Conservation (phyloP, 2,113 vertebrate species). For the Pluvianellus socialis region DNA sequence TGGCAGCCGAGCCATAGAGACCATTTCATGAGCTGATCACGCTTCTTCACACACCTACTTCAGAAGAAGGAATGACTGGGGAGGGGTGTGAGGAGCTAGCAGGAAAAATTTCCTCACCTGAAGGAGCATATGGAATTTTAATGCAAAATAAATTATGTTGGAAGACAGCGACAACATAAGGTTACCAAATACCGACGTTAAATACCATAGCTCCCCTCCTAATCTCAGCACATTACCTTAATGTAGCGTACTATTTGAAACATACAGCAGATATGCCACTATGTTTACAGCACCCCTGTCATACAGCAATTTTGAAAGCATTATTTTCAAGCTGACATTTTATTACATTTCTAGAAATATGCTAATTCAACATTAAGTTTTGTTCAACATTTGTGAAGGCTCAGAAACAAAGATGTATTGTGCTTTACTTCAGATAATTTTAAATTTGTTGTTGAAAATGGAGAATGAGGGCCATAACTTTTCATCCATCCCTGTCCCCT, state of each 20-base stretch:
- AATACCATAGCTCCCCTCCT: neutral
- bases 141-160: neutral
- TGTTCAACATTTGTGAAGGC: neutral
- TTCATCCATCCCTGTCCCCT: neutral
- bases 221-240: neutral
- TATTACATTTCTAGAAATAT: slow-evolving; percentile 13
- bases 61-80: neutral
- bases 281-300: neutral
- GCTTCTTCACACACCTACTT: neutral
- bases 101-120: neutral
- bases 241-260: neutral
- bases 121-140: neutral
- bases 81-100: neutral
- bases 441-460: neutral
- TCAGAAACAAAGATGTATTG: neutral
- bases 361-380: neutral
- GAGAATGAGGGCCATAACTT: neutral
- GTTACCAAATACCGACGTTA: neutral
- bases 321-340: slow-evolving; percentile 6
- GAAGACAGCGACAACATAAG: rapidly evolving
- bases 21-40: neutral
- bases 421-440: neutral
- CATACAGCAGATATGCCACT: neutral
- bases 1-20: neutral
- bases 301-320: neutral